Percentiles rank a stretch among this genome's conserved stretches.
These are phyloP conservation scores for Dryocosmus kuriphilus DNA, from an alignment of 2,888 invertebrate species.

Conservation along the genomic window DNA sequence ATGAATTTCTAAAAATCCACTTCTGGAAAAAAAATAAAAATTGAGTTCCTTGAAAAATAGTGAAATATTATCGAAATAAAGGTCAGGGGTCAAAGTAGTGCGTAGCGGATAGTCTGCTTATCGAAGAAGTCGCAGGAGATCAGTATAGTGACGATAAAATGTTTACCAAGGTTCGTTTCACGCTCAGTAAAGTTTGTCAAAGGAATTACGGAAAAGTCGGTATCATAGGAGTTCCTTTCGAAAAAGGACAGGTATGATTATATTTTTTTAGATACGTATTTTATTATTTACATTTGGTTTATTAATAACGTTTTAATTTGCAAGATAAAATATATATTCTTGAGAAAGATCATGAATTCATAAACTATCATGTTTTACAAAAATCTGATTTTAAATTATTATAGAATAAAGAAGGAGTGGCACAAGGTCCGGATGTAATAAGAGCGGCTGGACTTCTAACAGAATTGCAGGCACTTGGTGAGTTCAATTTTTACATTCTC, in stretches of 20 bases:
- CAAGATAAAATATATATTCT: too few species aligned
- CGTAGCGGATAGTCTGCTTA: not conserved
- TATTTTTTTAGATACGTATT: not conserved
- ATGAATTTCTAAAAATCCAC: too few species aligned
- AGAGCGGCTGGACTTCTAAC: slow-evolving; percentile 83
- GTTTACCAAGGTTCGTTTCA: slow-evolving; percentile 60
- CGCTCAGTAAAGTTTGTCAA: slow-evolving; percentile 56
- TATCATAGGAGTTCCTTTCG: slow-evolving; percentile 89
- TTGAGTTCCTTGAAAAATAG: not conserved
- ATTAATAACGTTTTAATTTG: not conserved
- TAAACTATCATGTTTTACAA: too few species aligned
- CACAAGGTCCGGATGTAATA: slow-evolving; percentile 84
- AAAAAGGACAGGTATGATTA: slow-evolving; percentile 83
- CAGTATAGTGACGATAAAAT: slow-evolving; percentile 56
- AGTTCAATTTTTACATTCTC: not conserved
- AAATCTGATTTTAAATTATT: slow-evolving; percentile 16
- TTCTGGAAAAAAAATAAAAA: too few species aligned
- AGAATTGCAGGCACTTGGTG: slow-evolving; percentile 82
- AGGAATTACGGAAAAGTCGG: slow-evolving; percentile 80
- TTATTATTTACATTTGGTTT: not conserved
- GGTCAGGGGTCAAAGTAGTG: not conserved
- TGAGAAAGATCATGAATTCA: too few species aligned
- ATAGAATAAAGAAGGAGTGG: slow-evolving; percentile 84
- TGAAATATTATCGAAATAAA: not conserved
- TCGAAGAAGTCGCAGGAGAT: not conserved